Conservation (phyloP, 2,113 vertebrate species). For the Platichthys flesus region DNA sequence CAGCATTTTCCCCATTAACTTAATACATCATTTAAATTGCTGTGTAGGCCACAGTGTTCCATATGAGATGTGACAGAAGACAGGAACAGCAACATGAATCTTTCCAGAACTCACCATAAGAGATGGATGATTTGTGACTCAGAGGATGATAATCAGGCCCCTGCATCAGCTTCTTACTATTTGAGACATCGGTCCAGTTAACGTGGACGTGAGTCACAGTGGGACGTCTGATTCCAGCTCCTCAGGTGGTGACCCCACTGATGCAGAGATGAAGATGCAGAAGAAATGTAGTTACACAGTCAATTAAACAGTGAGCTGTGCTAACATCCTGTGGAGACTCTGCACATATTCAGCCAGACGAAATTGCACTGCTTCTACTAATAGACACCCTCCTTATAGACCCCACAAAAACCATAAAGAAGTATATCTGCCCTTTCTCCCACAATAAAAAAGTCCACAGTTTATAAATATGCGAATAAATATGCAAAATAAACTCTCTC, state of each 20-base stretch:
- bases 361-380: too few species aligned
- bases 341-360: neutral
- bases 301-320: neutral
- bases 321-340: neutral
- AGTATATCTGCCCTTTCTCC: too few species aligned
- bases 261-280: neutral
- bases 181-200: neutral
- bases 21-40: neutral
- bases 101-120: neutral
- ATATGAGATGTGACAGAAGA: neutral
- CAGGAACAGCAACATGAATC: neutral
- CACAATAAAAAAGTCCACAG: too few species aligned
- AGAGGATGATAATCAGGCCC: constrained; percentile 11
- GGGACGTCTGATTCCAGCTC: neutral
- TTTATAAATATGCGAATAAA: too few species aligned
- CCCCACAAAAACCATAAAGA: too few species aligned
- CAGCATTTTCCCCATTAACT: neutral
- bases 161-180: neutral
- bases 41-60: neutral
- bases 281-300: neutral
- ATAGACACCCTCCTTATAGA: too few species aligned
- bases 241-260: neutral
- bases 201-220: neutral
- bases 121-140: constrained; percentile 6
- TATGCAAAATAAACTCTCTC: too few species aligned